A percentile compares a stretch with the other conserved stretches of the same genome.
Conservation (phyloP, 2,888 invertebrate genomes). For the Sarcophaga variegata region DNA sequence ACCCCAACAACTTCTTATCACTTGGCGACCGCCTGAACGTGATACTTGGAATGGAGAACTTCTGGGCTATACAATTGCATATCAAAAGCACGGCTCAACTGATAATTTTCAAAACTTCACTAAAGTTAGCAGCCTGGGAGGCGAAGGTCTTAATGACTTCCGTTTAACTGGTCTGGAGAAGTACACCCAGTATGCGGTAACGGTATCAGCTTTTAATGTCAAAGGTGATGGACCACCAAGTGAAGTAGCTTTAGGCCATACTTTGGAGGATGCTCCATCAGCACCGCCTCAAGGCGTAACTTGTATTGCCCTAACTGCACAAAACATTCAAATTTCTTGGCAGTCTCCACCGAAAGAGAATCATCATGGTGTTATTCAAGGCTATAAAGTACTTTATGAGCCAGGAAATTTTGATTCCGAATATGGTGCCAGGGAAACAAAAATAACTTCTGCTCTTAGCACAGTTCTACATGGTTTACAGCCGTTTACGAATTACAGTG, state of each 20-base stretch:
- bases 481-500: slow-evolving; percentile 86
- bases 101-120: slow-evolving; percentile 78
- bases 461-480: slow-evolving; percentile 84
- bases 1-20: slow-evolving; percentile 87
- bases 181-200: slow-evolving; percentile 90
- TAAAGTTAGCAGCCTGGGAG: slow-evolving; percentile 81
- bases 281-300: slow-evolving; percentile 86
- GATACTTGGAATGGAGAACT: slow-evolving; percentile 89
- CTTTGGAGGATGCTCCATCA: slow-evolving; percentile 85
- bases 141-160: slow-evolving; percentile 84
- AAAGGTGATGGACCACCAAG: slow-evolving; percentile 91
- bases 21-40: slow-evolving; percentile 89
- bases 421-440: slow-evolving; percentile 82
- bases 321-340: slow-evolving; percentile 89
- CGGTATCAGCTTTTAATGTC: slow-evolving; percentile 90
- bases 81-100: slow-evolving; percentile 82
- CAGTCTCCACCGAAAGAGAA: slow-evolving; percentile 85
- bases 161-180: slow-evolving; percentile 87
- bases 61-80: slow-evolving; percentile 86
- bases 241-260: slow-evolving; percentile 83
- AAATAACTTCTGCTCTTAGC: slow-evolving; percentile 83
- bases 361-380: slow-evolving; percentile 87
- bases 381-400: slow-evolving; percentile 90
- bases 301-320: slow-evolving; percentile 87
- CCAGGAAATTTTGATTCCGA: slow-evolving; percentile 80